Percentiles rank a stretch among this genome's conserved stretches.
Evolutionary conservation across 2,113 vertebrate genomes (phyloP).

Genomic region (Picathartes gymnocephalus): DNA sequence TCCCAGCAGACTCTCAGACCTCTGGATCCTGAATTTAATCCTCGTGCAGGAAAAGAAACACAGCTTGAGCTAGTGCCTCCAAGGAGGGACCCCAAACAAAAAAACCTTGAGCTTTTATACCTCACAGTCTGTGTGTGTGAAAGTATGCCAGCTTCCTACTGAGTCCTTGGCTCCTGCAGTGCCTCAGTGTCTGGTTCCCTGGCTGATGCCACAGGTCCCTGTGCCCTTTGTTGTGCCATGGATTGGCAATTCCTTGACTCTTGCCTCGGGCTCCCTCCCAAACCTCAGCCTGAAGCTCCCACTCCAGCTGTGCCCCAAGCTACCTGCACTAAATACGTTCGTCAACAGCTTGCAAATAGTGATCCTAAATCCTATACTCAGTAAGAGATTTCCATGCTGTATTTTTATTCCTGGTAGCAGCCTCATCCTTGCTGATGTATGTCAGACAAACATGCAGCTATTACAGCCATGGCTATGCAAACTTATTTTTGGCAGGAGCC

Average conservation of each 20-base stretch:
- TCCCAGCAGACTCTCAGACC: neutral
- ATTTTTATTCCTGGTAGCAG: neutral
- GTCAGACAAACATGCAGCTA: neutral
- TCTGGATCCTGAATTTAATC: neutral
- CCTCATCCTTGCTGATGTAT: neutral
- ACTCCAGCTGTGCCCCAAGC: fast-evolving
- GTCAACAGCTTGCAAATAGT: neutral
- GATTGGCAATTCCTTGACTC: neutral
- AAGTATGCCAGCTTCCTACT: neutral
- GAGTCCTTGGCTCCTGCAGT: fast-evolving
- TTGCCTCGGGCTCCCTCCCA: fast-evolving
- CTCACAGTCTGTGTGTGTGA: neutral
- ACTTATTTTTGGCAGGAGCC: neutral
- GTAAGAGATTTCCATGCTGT: neutral
- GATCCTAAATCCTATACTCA: neutral
- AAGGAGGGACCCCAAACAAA: neutral
- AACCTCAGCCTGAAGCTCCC: neutral
- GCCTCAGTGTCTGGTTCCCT: neutral
- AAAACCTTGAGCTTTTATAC: neutral
- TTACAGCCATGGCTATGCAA: neutral
- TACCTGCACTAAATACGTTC: neutral
- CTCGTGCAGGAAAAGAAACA: neutral
- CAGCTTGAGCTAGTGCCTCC: fast-evolving
- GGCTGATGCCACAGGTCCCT: neutral
- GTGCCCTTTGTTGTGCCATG: neutral